Conservation (phyloP, 2,888 invertebrate genomes). For the Dolichopus griseipennis region DNA sequence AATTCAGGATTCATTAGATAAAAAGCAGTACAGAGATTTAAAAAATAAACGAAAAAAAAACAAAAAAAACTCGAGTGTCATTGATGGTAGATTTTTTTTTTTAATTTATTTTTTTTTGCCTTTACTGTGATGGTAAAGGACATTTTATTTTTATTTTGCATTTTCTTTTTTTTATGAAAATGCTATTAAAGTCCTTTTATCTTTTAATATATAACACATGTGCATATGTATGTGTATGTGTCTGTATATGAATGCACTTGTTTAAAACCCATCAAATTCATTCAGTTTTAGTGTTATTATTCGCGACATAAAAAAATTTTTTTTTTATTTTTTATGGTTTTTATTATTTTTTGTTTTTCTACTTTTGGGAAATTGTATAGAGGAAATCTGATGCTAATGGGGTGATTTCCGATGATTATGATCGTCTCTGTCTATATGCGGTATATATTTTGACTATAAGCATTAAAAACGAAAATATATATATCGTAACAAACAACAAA, state of each 20-base stretch:
- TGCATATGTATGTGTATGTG: neutral
- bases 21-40: neutral
- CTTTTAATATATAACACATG: neutral
- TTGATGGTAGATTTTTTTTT: neutral
- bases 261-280: neutral
- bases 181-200: neutral
- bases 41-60: too few species aligned
- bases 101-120: too few species aligned
- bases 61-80: neutral
- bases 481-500: neutral
- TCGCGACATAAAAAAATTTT: neutral
- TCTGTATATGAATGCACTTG: neutral
- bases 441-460: too few species aligned
- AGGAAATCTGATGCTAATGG: neutral
- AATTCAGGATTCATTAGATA: too few species aligned
- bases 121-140: neutral
- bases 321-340: too few species aligned
- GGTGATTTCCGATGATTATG: neutral
- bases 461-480: too few species aligned
- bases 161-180: neutral
- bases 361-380: neutral
- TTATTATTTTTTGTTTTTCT: neutral
- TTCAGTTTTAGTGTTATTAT: neutral
- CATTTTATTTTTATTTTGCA: too few species aligned
- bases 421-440: neutral